Conservation (phyloP, 2,888 invertebrate species). For the Metacarcinus magister region DNA sequence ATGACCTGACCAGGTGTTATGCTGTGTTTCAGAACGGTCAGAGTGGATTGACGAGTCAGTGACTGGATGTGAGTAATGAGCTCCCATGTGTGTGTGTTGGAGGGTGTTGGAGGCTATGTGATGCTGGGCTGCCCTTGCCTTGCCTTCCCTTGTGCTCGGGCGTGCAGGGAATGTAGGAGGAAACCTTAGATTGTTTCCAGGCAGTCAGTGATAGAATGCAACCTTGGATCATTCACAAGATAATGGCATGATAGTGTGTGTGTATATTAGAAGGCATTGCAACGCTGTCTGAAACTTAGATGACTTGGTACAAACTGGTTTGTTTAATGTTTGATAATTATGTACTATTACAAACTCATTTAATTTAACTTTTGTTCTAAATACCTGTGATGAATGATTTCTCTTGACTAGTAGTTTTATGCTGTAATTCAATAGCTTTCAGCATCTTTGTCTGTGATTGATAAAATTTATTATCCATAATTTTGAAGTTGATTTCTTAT, state of each 20-base stretch:
- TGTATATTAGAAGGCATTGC: neutral
- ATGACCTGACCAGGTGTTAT: slow-evolving; percentile 58
- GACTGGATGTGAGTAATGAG: slow-evolving; percentile 77
- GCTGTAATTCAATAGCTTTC: neutral
- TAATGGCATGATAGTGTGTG: neutral
- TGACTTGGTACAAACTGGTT: neutral
- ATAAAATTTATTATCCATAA: neutral
- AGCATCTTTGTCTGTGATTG: neutral
- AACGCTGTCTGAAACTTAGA: neutral
- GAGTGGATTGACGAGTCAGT: slow-evolving; percentile 79
- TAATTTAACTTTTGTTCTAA: neutral
- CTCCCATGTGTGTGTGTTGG: slow-evolving; percentile 1
- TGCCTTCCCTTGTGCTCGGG: slow-evolving; percentile 38
- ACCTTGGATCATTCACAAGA: slow-evolving; percentile 27
- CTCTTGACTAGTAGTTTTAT: neutral
- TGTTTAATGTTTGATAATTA: neutral
- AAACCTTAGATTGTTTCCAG: slow-evolving; percentile 22
- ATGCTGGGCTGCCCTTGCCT: neutral
- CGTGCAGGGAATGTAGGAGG: neutral
- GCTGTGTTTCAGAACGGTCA: slow-evolving; percentile 78
- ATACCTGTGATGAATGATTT: neutral
- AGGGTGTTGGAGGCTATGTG: neutral
- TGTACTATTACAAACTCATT: neutral
- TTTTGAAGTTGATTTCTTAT: neutral
- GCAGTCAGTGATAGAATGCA: neutral